A percentile compares a stretch with the other conserved stretches of the same genome.
phyloP scores from a whole-genome alignment of 2,888 invertebrate genomes.

The Hecatera dysodea region DNA sequence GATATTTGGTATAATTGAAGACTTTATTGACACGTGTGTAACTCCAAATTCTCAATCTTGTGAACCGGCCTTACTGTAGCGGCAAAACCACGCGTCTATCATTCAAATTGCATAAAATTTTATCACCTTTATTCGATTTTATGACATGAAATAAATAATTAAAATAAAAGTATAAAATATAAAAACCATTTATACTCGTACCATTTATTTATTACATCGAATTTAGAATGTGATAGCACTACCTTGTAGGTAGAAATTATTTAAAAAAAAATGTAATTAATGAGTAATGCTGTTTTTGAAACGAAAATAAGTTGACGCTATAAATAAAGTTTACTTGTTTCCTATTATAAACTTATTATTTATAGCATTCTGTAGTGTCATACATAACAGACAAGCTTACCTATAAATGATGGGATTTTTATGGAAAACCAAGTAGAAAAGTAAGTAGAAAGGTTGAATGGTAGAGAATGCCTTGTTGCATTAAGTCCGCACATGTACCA shows the following conservation, averaged over 20 bases:
- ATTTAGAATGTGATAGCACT: constrained; percentile 26
- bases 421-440: neutral
- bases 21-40: too few relatives aligned
- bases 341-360: neutral
- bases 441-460: too few relatives aligned
- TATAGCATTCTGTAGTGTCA: constrained; percentile 4
- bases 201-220: neutral
- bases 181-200: neutral
- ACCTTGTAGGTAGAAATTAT: neutral
- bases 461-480: too few relatives aligned
- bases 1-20: too few relatives aligned
- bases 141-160: constrained; percentile 1
- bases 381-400: neutral
- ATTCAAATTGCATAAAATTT: neutral
- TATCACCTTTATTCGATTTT: neutral
- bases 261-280: neutral
- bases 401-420: neutral
- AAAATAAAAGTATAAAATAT: neutral
- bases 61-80: too few relatives aligned
- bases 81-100: neutral
- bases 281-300: neutral
- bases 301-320: neutral
- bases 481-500: too few relatives aligned
- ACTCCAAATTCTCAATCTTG: too few relatives aligned
- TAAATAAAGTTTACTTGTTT: neutral